phyloP scores from a whole-genome alignment of 2,797 vertebrate species.

The Scomberomorus guttatus region DNA sequence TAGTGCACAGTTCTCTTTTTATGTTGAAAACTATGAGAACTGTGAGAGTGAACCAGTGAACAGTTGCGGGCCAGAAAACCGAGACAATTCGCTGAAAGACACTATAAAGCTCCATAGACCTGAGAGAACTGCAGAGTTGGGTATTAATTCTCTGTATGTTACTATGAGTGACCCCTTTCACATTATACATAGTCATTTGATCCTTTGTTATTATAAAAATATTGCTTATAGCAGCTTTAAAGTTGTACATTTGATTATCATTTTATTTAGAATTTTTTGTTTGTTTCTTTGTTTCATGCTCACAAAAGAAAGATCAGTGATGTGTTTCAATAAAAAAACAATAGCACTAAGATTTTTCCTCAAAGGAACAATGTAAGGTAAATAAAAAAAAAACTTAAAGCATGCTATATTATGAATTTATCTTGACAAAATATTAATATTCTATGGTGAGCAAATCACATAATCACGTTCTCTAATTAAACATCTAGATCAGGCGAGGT shows the following conservation, averaged over 20 bases:
- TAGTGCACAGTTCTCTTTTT: neutral
- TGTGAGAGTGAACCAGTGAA: neutral
- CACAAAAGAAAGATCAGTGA: neutral
- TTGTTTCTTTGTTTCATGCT: neutral
- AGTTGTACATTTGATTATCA: neutral
- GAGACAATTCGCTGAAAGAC: neutral
- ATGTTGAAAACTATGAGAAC: neutral
- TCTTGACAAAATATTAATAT: neutral
- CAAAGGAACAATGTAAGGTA: neutral
- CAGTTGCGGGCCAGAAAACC: neutral
- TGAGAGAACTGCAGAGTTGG: neutral
- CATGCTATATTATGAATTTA: neutral
- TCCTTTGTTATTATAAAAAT: neutral
- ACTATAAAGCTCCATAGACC: neutral
- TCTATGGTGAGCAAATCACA: neutral
- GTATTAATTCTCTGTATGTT: neutral
- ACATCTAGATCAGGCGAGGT: neutral
- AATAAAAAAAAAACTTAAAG: neutral
- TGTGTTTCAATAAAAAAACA: neutral
- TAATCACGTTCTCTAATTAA: neutral
- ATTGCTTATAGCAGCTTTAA: neutral
- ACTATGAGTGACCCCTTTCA: neutral
- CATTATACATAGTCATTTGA: neutral
- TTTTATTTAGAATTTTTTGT: neutral
- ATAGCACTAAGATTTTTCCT: too few relatives aligned